Evolutionary conservation across 64 coral and sea anemone genomes (phyloP).

Genomic region (Porites australiensis): DNA sequence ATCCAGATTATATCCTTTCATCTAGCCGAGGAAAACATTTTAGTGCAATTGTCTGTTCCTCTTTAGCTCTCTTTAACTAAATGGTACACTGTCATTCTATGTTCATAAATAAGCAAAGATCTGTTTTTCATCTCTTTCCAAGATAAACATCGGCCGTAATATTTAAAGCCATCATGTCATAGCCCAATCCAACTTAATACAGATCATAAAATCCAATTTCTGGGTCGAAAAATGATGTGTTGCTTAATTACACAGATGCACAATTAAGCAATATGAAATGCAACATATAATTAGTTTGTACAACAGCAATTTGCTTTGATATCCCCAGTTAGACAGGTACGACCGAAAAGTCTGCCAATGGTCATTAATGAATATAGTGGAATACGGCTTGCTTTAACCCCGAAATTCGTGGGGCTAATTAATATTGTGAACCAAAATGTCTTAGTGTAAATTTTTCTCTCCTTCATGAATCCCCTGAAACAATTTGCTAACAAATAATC

Average conservation of each 20-base stretch:
- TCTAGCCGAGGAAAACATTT: neutral
- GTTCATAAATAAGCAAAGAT: neutral
- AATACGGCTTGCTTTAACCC: neutral
- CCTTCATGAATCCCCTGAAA: neutral
- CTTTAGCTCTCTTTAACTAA: neutral
- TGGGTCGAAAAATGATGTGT: slow-evolving; percentile 7
- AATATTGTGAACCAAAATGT: neutral
- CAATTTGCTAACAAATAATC: neutral
- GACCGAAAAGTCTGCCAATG: neutral
- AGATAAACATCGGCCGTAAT: slow-evolving; percentile 15
- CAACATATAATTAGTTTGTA: slow-evolving; percentile 9
- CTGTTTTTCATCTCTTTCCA: neutral
- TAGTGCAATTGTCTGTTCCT: neutral
- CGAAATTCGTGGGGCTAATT: neutral
- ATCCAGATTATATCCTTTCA: neutral
- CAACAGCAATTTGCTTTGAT: slow-evolving; percentile 16
- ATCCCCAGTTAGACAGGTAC: neutral
- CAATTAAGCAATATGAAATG: slow-evolving; percentile 36
- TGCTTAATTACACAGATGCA: slow-evolving; percentile 51
- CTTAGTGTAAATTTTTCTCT: neutral
- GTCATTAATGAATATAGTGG: neutral
- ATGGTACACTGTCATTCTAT: neutral
- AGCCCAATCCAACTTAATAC: neutral
- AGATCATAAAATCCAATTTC: slow-evolving; percentile 5
- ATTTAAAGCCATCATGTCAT: neutral